Conservation (phyloP, 1,140 invertebrate genomes). For the Patella vulgata region DNA sequence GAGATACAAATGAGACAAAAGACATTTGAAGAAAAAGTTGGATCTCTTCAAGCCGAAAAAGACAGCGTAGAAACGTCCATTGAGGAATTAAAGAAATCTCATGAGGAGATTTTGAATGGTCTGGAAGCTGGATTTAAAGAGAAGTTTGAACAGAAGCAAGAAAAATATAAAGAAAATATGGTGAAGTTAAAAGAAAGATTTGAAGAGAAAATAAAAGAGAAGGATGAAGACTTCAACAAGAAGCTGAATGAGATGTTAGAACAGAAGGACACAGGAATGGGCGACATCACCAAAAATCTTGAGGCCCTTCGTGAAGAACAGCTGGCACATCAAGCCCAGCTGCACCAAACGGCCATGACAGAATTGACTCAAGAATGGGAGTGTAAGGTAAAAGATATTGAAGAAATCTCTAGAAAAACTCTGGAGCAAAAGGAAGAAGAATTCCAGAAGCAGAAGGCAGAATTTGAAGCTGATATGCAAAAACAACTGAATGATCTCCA, state of each 20-base stretch:
- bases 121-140: constrained; percentile 48
- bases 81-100: constrained; percentile 1
- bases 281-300: constrained; percentile 41
- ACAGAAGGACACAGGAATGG: constrained; percentile 46
- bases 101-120: constrained; percentile 17
- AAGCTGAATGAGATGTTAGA: constrained; percentile 41
- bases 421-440: constrained; percentile 4
- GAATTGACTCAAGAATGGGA: constrained; percentile 32
- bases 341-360: constrained; percentile 31
- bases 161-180: constrained; percentile 49
- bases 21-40: constrained; percentile 21
- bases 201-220: constrained; percentile 54
- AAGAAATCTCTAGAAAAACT: constrained; percentile 11
- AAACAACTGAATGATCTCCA: constrained; percentile 10
- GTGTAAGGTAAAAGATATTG: constrained; percentile 16
- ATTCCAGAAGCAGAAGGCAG: constrained; percentile 1
- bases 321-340: constrained; percentile 37
- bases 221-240: constrained; percentile 53
- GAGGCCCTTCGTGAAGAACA: constrained; percentile 46
- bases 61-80: constrained; percentile 4
- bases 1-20: constrained; percentile 23
- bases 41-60: constrained; percentile 22
- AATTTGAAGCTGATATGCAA: constrained; percentile 2
- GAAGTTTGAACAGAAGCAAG: constrained; percentile 50
- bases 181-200: constrained; percentile 54